Evolutionary conservation across 2,797 vertebrate species (phyloP), one percentile per base, ranked within the genome.

Genomic region (Chloroceryle inda): DNA sequence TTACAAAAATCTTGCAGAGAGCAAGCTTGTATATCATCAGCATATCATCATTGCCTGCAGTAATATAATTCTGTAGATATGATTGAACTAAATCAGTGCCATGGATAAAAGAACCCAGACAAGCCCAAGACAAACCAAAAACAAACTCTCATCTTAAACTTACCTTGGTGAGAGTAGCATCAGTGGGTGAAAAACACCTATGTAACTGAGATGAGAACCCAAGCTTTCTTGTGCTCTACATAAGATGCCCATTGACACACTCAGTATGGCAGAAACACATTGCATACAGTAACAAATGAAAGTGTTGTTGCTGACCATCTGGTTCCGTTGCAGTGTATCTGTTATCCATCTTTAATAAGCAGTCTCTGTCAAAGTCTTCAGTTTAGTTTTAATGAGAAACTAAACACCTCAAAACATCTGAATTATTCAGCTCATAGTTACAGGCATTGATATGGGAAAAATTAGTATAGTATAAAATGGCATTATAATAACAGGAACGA

Each of bases 381-480:
- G 49, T 79, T 90, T 45, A 79, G 74, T 80, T 94, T 91, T 72
- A 85, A 85, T 79, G 93, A 67, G 92, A 94, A 96, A 95, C 92
- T 38, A 56, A 93, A 96, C 55, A 59, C 91, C 52, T 74, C 62
- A 66, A 86, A 94, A 45, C 73, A 62, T 62, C 66, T 95, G 74
- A 97, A 94, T 97, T 94, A 96, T 94, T 97, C 59, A 96, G 38
- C 50, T 94, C 35, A 13, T 15, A 18, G 81, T 88, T 91, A 49
- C 38, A 33, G 49, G 45, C 3, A 4, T 15, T 50, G 61, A 18
- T 74, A 24, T 40, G 38, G 68, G 63, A 79, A 77, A 90, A 47
- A 13, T 64, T 49, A 74, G 71, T 50, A 27, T 2, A 7, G 64
- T 49, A 35, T 80, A 80, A 89, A 89, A 88, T 59, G 38, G 11